These are phyloP conservation scores for Pelecanoides urinatrix DNA, from an alignment of 2,113 vertebrate genomes.

Conservation along the genomic window DNA sequence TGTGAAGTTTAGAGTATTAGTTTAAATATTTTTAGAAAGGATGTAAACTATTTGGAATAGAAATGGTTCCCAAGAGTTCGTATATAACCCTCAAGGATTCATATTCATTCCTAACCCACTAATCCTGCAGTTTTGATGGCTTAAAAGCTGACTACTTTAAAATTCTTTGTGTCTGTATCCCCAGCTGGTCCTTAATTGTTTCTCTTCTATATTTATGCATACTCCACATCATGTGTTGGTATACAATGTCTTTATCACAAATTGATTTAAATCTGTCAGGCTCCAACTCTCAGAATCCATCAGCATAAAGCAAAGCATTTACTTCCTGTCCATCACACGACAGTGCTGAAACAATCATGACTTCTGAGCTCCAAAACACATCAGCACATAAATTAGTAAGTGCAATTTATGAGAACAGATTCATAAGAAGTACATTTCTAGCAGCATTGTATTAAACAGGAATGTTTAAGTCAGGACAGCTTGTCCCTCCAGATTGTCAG, in stretches of 20 bases:
- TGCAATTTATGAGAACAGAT: constrained; percentile 41
- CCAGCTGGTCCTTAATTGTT: constrained; percentile 48
- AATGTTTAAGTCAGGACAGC: constrained; percentile 8
- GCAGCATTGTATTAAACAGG: not conserved
- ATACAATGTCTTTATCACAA: constrained; percentile 27
- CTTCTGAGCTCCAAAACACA: constrained; percentile 21
- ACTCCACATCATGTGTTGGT: constrained; percentile 26
- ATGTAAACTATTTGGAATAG: constrained; percentile 31
- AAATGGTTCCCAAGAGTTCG: not conserved
- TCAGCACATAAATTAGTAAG: constrained; percentile 44
- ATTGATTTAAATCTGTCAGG: constrained; percentile 52
- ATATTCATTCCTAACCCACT: constrained; percentile 19
- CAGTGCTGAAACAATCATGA: constrained; percentile 33
- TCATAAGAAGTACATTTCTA: constrained; percentile 17
- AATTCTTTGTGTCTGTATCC: constrained; percentile 22
- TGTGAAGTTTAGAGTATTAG: constrained; percentile 18
- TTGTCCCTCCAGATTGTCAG: constrained; percentile 1
- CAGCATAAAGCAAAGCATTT: constrained; percentile 43
- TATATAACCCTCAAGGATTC: not conserved
- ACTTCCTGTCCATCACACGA: not conserved
- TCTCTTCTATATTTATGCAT: not conserved
- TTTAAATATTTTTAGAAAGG: constrained; percentile 45
- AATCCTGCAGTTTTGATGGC: constrained; percentile 35
- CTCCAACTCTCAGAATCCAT: constrained; percentile 40
- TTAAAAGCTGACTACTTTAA: constrained; percentile 41